Conservation (phyloP, 2,113 vertebrate species). For the Apistogramma diplotaenia region DNA sequence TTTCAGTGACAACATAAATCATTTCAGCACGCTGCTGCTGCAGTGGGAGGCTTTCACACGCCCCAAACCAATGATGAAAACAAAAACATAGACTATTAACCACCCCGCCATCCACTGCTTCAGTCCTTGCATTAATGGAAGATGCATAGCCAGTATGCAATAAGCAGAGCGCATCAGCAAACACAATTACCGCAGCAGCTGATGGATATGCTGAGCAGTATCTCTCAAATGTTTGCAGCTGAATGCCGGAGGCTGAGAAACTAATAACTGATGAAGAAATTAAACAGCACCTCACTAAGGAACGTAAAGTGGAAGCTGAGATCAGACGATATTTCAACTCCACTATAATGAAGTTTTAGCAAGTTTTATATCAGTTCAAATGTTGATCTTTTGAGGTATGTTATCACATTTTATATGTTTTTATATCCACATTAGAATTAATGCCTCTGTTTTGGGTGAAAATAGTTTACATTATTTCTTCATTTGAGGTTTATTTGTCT, state of each 20-base stretch:
- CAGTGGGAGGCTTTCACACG: slow-evolving; percentile 12
- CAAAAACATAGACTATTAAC: slow-evolving; percentile 33
- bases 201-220: slow-evolving; percentile 32
- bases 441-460: not conserved
- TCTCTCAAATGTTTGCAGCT: slow-evolving; percentile 25
- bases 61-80: slow-evolving; percentile 34
- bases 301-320: not conserved
- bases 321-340: not conserved
- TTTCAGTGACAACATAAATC: slow-evolving; percentile 2
- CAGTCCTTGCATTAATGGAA: slow-evolving; percentile 27
- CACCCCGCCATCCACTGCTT: not conserved
- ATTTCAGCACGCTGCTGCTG: not conserved
- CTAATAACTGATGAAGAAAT: slow-evolving; percentile 62
- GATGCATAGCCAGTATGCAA: slow-evolving; percentile 42
- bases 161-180: slow-evolving; percentile 58
- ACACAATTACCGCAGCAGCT: slow-evolving; percentile 54
- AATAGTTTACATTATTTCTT: not conserved
- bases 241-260: slow-evolving; percentile 32
- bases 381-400: not conserved
- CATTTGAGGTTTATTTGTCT: not conserved
- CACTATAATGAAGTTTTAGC: not conserved
- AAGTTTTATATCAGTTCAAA: not conserved
- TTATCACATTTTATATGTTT: not conserved
- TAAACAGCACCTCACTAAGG: slow-evolving; percentile 24
- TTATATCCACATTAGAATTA: not conserved